Base-by-base conservation (phyloP, 2,888 invertebrate species). In the Trachelus stipa region DNA sequence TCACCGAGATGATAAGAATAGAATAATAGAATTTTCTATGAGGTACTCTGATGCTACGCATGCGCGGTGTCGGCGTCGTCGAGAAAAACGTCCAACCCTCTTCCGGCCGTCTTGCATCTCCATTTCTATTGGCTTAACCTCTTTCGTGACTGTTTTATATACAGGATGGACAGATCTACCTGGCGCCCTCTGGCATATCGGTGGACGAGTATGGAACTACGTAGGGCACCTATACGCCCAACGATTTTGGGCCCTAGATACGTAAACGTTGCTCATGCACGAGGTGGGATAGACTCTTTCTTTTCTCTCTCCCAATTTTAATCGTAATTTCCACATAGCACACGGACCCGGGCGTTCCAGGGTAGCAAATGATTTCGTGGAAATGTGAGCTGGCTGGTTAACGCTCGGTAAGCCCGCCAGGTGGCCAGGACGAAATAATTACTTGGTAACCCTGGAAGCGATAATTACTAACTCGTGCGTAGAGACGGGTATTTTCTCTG, bases 21-120 rank as follows among this genome's bases (percentile, higher is more conserved):
- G 86, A 88, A 88, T 87, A 86, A 85, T 86, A 86, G 87, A 86
- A 87, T 86, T 87, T 86, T 85, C 85, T 83, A 87, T 71, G 74
- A 40, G 74, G 12, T 34, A 56, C 56, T 9, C 56, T 2, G 23
- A 56, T 33, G 33, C 71, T 71, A 71, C 71, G 71, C 33, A 37
- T 33, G 74, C 30, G 74, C 23, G 35, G 74, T 34, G 74, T 11
- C 74, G 15, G 37, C 6, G 23, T 12, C 23, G 35, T 12, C 31
- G 23, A n/a, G 74, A 74, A 74, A 74, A 74, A 40, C 12, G 33
- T 40, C 34, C 34, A n/a, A 30, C 74, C 74, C 74, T 74, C 74
- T 74, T 74, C 74, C 74, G 74, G 74, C 23, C 71, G 12, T 23
- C 23, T 56, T 23, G 23, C 23, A 56, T 56, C 56, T 56, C 56